These are phyloP conservation scores for Eolophus roseicapilla DNA, from an alignment of 2,113 vertebrate genomes.

Conservation along the genomic window DNA sequence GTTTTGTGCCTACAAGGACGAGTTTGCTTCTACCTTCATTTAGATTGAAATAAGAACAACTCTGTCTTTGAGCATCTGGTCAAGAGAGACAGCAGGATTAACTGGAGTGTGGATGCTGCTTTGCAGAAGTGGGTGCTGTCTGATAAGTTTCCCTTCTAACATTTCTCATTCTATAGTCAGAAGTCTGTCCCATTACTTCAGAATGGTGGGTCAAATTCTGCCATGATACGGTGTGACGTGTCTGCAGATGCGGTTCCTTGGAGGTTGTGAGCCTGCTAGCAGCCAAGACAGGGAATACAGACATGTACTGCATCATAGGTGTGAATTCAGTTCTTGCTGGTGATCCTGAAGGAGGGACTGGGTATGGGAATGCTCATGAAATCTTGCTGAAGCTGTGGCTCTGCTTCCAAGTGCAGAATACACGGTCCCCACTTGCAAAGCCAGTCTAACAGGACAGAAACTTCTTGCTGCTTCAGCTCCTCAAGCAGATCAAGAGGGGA, in stretches of 20 bases:
- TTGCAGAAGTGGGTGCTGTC: neutral
- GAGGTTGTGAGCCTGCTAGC: neutral
- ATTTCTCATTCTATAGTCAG: neutral
- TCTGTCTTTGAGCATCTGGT: neutral
- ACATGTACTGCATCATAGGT: neutral
- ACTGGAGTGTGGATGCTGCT: neutral
- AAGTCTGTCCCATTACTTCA: neutral
- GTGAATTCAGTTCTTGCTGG: neutral
- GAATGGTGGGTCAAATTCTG: neutral
- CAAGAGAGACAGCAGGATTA: neutral
- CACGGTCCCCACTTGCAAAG: neutral
- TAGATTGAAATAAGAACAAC: neutral
- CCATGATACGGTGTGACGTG: neutral
- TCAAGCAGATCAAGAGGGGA: neutral
- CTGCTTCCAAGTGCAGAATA: neutral
- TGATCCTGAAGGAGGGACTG: neutral
- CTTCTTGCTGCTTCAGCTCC: neutral
- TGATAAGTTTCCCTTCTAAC: neutral
- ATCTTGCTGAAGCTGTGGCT: neutral
- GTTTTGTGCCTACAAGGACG: neutral
- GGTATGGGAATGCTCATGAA: neutral
- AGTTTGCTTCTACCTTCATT: neutral
- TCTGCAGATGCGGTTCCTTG: accelerated
- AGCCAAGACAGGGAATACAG: neutral
- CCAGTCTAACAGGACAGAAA: neutral